Evolutionary conservation across 2,888 invertebrate genomes (phyloP), one percentile per base, ranked within the genome.

Genomic region (Leptothorax acervorum): DNA sequence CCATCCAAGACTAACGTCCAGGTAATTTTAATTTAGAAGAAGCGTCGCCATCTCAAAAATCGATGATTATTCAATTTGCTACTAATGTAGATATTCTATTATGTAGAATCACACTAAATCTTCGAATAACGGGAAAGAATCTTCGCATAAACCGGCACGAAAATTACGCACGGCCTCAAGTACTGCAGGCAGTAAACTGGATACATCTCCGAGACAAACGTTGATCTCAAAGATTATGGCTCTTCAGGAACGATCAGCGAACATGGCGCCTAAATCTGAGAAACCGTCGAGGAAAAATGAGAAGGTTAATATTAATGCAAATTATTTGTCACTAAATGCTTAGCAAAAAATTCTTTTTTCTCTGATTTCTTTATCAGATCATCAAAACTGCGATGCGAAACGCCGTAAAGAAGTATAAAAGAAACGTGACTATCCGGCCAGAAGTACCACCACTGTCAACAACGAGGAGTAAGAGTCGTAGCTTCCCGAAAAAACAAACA

Each of bases 351-450:
- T 70, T 8, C 12, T 28, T 12, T 31, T 0, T 23, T 42, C 9
- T 23, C 12, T 48, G 51, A 39, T 5, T 5, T n/a, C 18, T 48
- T 66, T 39, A 18, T 0, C 68, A 92, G 92, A 90, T 93, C 3
- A 92, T 93, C 51, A 91, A 89, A 83, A 90, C 92, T 5, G 92
- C 90, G 9, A 87, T 94, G 83, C 89, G 91, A 28, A 92, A 93
- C 0, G 92, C 93, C 5, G 90, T 92, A 15, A 93, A 92, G 71
- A 93, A 92, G 73, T 93, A 94, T 71, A 94, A 93, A 84, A 92
- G 90, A 79, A 92, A 86, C 51, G 87, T 28, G 85, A 85, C 39
- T 4, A 79, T 84, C 9, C 85, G 89, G 1, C n/a, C 89, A 28
- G 90, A 91, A 39, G 78, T 89, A 55, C 88, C 91, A 5, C 82